Percentiles rank a stretch among this genome's conserved stretches.
phyloP scores from a whole-genome alignment of 2,113 vertebrate species.

The Hyaena hyaena region DNA sequence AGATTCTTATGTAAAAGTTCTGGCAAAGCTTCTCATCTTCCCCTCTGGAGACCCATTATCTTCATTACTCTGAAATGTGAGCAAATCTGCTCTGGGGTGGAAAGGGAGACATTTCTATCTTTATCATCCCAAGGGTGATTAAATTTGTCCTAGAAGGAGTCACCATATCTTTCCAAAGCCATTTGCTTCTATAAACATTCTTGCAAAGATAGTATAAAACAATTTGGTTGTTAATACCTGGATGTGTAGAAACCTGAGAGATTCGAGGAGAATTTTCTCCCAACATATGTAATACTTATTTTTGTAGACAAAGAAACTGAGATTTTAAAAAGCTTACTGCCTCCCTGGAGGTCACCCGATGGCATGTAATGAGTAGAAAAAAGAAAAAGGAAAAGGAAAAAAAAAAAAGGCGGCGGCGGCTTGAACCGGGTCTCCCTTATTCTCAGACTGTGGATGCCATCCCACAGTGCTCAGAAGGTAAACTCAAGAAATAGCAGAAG shows the following conservation, averaged over 20 bases:
- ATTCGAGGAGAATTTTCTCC: not conserved
- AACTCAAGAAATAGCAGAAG: fast-evolving
- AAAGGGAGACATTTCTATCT: not conserved
- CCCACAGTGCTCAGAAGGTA: fast-evolving
- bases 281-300: not conserved
- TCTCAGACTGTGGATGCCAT: not conserved
- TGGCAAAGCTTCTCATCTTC: not conserved
- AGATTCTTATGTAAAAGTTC: fast-evolving
- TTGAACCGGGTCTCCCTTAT: not conserved
- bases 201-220: not conserved
- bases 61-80: not conserved
- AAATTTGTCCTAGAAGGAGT: not conserved
- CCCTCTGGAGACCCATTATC: not conserved
- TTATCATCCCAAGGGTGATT: not conserved
- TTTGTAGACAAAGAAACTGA: not conserved
- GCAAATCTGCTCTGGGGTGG: not conserved
- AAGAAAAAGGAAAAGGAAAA: not conserved
- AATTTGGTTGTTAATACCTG: not conserved
- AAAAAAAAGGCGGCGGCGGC: not conserved
- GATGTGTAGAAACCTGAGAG: not conserved
- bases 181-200: not conserved
- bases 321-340: not conserved
- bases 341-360: not conserved
- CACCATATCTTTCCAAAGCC: not conserved
- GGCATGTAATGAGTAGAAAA: not conserved